These are phyloP conservation scores for Mesorhabditis belari DNA, from an alignment of 2,888 invertebrate genomes.

Conservation along the genomic window DNA sequence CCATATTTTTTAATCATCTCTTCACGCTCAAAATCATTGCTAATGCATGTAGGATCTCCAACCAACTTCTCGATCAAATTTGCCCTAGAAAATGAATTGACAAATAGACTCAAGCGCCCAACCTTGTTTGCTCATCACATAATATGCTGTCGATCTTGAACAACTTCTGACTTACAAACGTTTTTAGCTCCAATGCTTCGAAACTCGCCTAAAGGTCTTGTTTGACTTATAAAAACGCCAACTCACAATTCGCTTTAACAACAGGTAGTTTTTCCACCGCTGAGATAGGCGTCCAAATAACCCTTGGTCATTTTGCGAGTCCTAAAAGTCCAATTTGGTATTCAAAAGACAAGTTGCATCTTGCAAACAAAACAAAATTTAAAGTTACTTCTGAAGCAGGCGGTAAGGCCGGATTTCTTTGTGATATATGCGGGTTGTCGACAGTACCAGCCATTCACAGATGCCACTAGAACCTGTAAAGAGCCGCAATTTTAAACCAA, in stretches of 20 bases:
- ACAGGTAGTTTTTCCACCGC: not conserved
- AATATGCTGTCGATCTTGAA: conserved; percentile 35
- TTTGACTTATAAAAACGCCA: not conserved
- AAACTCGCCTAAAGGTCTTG: conserved; percentile 19
- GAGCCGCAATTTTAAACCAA: too few relatives aligned
- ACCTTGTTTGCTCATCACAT: conserved; percentile 35
- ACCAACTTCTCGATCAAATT: conserved; percentile 8
- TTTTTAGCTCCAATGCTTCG: conserved; percentile 33
- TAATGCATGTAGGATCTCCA: not conserved
- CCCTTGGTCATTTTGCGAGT: too few relatives aligned
- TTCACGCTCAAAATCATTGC: not conserved
- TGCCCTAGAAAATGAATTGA: not conserved
- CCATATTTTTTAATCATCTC: not conserved
- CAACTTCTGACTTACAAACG: conserved; percentile 37
- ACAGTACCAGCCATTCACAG: too few relatives aligned
- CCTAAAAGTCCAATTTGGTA: too few relatives aligned
- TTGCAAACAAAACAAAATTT: too few relatives aligned
- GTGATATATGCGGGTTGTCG: too few relatives aligned
- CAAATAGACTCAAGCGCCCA: conserved; percentile 19
- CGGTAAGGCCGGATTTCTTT: too few relatives aligned
- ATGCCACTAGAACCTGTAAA: too few relatives aligned
- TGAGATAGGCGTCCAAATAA: not conserved
- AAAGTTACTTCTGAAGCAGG: too few relatives aligned
- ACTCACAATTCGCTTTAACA: not conserved
- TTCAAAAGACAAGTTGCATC: too few relatives aligned